These are phyloP conservation scores for Drosophila micromelanica DNA, from an alignment of 1,140 invertebrate species.

Conservation along the genomic window DNA sequence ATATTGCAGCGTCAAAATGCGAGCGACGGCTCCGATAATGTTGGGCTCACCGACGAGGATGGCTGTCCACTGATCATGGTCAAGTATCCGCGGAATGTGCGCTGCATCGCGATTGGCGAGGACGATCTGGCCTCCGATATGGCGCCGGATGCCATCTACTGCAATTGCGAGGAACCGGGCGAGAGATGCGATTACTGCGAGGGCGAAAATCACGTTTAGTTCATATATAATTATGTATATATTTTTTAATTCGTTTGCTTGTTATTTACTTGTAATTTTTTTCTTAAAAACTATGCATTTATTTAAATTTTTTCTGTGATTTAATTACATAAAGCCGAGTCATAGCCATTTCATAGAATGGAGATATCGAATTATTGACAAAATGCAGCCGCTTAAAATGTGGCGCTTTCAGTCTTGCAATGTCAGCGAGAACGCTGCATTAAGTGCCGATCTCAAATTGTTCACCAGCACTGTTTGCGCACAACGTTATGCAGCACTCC, in stretches of 20 bases:
- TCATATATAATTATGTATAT: constrained; percentile 19
- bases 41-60: constrained; percentile 60
- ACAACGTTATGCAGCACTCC: background rate
- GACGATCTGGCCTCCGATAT: constrained; percentile 67
- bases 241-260: constrained; percentile 37
- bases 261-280: background rate
- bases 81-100: constrained; percentile 65
- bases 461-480: background rate
- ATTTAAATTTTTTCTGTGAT: background rate
- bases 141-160: constrained; percentile 51
- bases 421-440: background rate
- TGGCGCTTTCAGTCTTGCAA: no score
- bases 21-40: constrained; percentile 45
- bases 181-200: constrained; percentile 38
- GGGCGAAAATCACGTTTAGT: background rate
- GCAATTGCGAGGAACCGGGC: constrained; percentile 52
- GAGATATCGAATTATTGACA: no score
- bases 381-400: no score
- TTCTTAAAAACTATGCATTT: background rate
- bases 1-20: constrained; percentile 57
- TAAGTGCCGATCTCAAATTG: background rate
- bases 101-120: constrained; percentile 55
- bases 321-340: no score
- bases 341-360: no score
- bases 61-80: constrained; percentile 69